These are phyloP conservation scores for Coregonus suidteri DNA, from an alignment of 2,797 vertebrate species.

Conservation along the genomic window DNA sequence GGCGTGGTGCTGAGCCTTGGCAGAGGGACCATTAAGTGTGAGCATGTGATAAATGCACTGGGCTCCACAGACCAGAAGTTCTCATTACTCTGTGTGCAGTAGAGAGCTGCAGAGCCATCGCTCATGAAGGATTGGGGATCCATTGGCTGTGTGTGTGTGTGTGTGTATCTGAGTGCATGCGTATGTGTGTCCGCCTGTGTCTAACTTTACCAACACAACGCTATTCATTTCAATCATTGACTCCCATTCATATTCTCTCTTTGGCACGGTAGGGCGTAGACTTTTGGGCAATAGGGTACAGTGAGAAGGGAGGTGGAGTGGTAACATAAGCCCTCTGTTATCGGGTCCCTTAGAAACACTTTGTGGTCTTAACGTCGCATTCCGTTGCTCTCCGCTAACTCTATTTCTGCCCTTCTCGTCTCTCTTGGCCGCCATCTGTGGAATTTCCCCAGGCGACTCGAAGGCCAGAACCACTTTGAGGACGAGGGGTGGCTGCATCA, in stretches of 20 bases:
- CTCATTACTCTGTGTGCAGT: slow-evolving; percentile 30
- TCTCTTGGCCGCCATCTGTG: background rate
- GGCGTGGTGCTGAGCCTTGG: slow-evolving; percentile 3
- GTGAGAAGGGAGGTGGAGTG: background rate
- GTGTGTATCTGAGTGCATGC: background rate
- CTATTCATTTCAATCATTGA: background rate
- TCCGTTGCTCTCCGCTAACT: background rate
- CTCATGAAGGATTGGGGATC: background rate
- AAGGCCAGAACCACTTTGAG: background rate
- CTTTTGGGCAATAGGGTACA: background rate
- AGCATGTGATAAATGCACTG: slow-evolving; percentile 27
- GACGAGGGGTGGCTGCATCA: background rate
- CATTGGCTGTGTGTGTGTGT: background rate
- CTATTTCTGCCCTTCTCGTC: background rate
- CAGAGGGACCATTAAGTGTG: slow-evolving; percentile 14
- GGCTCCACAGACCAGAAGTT: slow-evolving; percentile 22
- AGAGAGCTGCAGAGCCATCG: background rate
- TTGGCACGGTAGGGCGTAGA: background rate
- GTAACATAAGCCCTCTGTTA: background rate
- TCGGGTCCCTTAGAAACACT: background rate
- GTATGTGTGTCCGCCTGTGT: background rate
- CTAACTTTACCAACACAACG: background rate
- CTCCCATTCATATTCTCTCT: background rate
- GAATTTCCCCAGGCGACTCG: background rate
- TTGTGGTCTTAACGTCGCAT: background rate